Evolutionary conservation across 2,797 vertebrate genomes (phyloP), one percentile per base, ranked within the genome.

Genomic region (Echiichthys vipera): DNA sequence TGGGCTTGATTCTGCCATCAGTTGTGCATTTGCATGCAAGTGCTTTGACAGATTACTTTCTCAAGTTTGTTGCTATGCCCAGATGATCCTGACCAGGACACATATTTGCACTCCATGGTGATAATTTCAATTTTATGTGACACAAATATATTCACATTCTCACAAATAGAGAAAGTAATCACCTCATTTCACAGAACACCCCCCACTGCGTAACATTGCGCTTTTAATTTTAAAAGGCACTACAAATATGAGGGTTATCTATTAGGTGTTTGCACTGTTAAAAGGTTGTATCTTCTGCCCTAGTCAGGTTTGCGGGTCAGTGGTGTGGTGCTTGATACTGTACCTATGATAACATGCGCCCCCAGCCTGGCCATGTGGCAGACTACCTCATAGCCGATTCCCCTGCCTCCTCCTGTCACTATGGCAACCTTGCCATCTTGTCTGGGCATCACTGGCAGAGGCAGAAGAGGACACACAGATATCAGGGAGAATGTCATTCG

Each of bases 271-370:
- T 13, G 5, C 50, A 15, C 12, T 57, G 51, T 39, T 32, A 27
- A 47, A 24, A 42, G 8, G 18, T 22, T 46, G 18, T 2, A 34
- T 45, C 53, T 74, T 25, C 7, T 20, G 36, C n/a, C 12, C 20
- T 34, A 13, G 17, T 72, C 15, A n/a, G 59, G 68, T 67, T 57
- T 82, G 67, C 2, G 46, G 68, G 71, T 71, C 39, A 42, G 30
- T 54, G 37, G 37, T 80, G 83, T 32, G 6, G 71, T 78, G 83
- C 15, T 76, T 74, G 55, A 88, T 93, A 93, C 91, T 75, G 63
- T 93, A 98, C 97, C 97, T 94, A 97, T 95, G 86, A 98, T 92
- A 74, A 98, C 95, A 20, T 92, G 95, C 84, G 95, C 95, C 84
- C 96, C 96, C 56, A 97, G 95, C 67, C 87, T 91, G 69, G 94